These are phyloP conservation scores for Hylaeus anthracinus DNA, from an alignment of 1,140 invertebrate genomes.

Conservation along the genomic window DNA sequence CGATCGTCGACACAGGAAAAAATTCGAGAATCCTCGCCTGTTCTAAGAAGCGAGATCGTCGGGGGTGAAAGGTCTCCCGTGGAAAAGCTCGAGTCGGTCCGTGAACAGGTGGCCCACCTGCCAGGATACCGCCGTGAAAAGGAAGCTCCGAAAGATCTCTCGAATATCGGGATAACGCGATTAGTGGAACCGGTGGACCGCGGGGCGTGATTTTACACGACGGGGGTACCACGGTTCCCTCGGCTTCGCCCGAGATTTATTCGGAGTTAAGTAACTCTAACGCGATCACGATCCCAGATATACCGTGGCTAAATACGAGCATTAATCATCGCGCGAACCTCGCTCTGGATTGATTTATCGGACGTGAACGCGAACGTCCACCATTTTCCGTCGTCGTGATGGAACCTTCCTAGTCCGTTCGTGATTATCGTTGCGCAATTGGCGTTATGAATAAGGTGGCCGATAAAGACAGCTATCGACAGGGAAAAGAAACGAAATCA, in stretches of 20 bases:
- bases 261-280: slow-evolving; percentile 40
- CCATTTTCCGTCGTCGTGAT: neutral
- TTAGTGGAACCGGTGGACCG: slow-evolving; percentile 1
- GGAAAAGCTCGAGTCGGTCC: slow-evolving; percentile 26
- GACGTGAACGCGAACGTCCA: neutral
- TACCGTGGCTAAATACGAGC: slow-evolving; percentile 3
- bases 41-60: neutral
- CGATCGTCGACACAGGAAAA: neutral
- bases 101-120: slow-evolving; percentile 53
- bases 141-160: neutral
- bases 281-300: slow-evolving; percentile 35
- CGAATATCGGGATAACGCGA: slow-evolving; percentile 34
- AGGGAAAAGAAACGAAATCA: too few relatives aligned
- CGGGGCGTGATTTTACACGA: slow-evolving; percentile 59
- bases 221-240: slow-evolving; percentile 41
- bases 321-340: slow-evolving; percentile 45
- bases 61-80: neutral
- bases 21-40: neutral
- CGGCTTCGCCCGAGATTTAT: slow-evolving; percentile 34
- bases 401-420: neutral
- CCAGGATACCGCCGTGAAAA: slow-evolving; percentile 6
- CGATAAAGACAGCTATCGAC: too few relatives aligned
- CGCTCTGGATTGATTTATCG: neutral
- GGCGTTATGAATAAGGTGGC: too few relatives aligned
- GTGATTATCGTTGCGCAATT: too few relatives aligned